Evolutionary conservation across 2,888 invertebrate species (phyloP).

Genomic region (Mythimna vitellina): DNA sequence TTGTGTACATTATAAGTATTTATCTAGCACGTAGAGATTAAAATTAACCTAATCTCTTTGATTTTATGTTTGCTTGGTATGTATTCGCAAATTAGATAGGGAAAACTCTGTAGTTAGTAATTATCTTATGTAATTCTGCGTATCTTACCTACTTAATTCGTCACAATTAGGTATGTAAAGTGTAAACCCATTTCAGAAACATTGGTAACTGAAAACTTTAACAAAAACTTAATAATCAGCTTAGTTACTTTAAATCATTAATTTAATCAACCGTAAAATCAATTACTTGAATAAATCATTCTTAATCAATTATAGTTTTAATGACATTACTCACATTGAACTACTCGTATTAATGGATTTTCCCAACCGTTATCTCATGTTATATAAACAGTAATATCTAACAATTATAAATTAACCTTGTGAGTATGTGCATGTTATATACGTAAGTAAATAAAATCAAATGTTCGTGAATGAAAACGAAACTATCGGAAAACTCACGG

Average conservation of each 20-base stretch:
- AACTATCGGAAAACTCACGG: conserved; percentile 58
- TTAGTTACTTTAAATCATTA: not conserved
- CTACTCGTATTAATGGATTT: conserved; percentile 12
- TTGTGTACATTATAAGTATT: not conserved
- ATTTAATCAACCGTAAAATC: conserved; percentile 11
- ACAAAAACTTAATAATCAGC: not conserved
- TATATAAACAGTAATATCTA: conserved; percentile 5
- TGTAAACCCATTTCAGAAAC: not conserved
- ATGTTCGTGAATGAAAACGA: conserved; percentile 49
- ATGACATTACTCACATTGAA: not conserved
- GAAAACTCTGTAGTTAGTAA: not conserved
- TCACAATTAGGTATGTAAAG: no score
- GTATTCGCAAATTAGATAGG: not conserved
- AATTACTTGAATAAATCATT: conserved; percentile 19
- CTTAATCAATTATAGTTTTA: not conserved
- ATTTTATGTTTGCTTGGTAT: not conserved
- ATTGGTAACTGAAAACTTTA: not conserved
- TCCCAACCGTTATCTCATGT: conserved; percentile 9
- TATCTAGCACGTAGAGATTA: not conserved
- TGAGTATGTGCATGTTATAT: not conserved
- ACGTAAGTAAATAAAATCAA: conserved; percentile 13
- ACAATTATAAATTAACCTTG: conserved; percentile 39
- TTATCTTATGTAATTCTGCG: not conserved
- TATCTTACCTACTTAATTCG: no score
- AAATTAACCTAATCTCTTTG: not conserved